These are phyloP conservation scores for Aurelia sp. DNA, from an alignment of 30 jellyfish, hydroid and myxozoan species.

Conservation along the genomic window DNA sequence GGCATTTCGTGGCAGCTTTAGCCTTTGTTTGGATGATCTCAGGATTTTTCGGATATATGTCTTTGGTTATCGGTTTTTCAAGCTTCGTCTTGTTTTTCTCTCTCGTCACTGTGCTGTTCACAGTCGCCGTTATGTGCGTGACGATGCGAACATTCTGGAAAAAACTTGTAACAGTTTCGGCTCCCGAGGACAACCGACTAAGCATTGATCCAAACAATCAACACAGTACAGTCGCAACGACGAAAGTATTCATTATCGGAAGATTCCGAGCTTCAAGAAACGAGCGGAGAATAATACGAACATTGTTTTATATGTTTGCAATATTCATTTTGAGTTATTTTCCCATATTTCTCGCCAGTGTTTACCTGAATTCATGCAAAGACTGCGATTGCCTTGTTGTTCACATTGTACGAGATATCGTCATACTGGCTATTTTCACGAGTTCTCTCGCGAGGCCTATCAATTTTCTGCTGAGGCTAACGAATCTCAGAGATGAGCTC, in stretches of 20 bases:
- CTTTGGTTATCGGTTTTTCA: background rate
- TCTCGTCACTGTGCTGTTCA: constrained; percentile 38
- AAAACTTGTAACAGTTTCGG: constrained; percentile 61
- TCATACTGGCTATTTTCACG: constrained; percentile 44
- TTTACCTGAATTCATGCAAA: constrained; percentile 57
- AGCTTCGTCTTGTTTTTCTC: background rate
- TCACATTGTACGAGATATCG: constrained; percentile 62
- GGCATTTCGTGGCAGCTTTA: constrained; percentile 10
- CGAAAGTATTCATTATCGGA: constrained; percentile 70
- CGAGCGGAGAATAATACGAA: constrained; percentile 66
- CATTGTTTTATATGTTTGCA: constrained; percentile 57
- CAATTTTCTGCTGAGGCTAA: constrained; percentile 50
- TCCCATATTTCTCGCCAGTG: constrained; percentile 66
- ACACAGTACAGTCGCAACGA: constrained; percentile 70
- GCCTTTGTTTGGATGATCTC: background rate
- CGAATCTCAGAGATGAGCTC: constrained; percentile 64
- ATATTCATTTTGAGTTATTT: constrained; percentile 61
- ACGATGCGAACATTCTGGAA: constrained; percentile 76
- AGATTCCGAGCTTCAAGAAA: constrained; percentile 65
- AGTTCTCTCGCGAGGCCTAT: constrained; percentile 75
- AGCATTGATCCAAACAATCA: constrained; percentile 62
- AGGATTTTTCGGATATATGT: background rate
- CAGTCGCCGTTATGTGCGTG: constrained; percentile 61
- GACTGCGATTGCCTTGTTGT: constrained; percentile 71
- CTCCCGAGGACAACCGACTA: constrained; percentile 61